Evolutionary conservation across 30 jellyfish, hydroid and myxozoan species (phyloP), one percentile per base, ranked within the genome.

Genomic region (Chironex yamaguchii): DNA sequence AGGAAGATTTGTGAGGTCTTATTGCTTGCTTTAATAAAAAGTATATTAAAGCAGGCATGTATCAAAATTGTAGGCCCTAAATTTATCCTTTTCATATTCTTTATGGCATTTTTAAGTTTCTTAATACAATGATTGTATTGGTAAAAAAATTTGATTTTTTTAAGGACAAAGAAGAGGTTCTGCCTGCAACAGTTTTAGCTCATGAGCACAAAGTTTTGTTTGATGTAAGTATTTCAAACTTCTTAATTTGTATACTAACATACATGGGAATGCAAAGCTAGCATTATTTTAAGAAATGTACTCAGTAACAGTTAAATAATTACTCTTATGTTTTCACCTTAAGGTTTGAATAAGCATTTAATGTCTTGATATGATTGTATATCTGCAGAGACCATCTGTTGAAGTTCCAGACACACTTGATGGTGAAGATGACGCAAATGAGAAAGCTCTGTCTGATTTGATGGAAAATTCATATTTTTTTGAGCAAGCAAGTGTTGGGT

Each of bases 401-500:
- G 96, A 90, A 49, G 72, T 90, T 21, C 97, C 98, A 22, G 82
- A 65, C 64, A 64, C 73, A 20, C 65, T 71, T 13, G 96, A 91
- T 3, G 51, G 36, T 52, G 96, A 79, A 36, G 98, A 91, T 50
- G 98, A 90, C 58, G 96, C 71, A 35, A 96, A 86, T 9, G 75
- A 81, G n/a, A 76, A 34, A 33, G 85, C 89, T 12, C 92, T 93
- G 48, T 88, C 96, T 13, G 97, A 93, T 76, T 62, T 93, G 58
- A 70, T 89, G 34, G 98, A 93, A 69, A 86, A 84, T 79, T 91
- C 97, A 6, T 78, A 73, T 79, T 84, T 88, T 58, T 89, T 93
- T 83, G 98, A 93, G 66, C 98, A 93, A 89, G 98, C 97, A 6
- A 85, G 90, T 75, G 97, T 88, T 74, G 98, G 98, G 12, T 30